Evolutionary conservation across 1,140 invertebrate genomes (phyloP).

Genomic region (Apocrypta bakeri): DNA sequence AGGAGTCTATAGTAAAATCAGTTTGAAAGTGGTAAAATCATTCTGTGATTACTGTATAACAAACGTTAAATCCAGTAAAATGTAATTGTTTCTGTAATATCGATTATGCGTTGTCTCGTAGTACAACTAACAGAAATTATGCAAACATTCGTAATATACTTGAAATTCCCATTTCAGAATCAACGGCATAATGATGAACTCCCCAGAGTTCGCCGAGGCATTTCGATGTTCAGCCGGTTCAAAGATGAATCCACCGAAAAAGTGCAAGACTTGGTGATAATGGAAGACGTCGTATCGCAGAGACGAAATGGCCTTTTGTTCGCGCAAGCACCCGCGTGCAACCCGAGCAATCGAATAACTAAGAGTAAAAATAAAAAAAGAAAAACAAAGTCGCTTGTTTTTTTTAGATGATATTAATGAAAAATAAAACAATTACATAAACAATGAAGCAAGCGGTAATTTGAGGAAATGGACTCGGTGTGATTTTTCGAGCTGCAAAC

Average conservation of each 20-base stretch:
- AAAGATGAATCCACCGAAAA: constrained; percentile 82
- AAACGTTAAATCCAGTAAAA: too few relatives aligned
- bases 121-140: too few relatives aligned
- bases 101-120: too few relatives aligned
- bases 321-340: neutral
- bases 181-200: constrained; percentile 79
- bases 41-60: too few relatives aligned
- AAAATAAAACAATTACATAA: neutral
- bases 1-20: too few relatives aligned
- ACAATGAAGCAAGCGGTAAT: neutral
- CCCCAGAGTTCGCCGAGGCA: constrained; percentile 79
- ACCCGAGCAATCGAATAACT: neutral
- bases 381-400: constrained; percentile 9
- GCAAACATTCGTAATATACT: too few relatives aligned
- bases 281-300: neutral
- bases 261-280: constrained; percentile 83
- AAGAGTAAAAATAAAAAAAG: neutral
- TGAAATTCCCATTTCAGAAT: constrained; percentile 66
- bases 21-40: too few relatives aligned
- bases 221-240: constrained; percentile 80
- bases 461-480: neutral
- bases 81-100: too few relatives aligned
- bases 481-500: neutral
- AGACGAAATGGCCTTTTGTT: neutral
- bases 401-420: neutral